Conservation (phyloP, 2,797 vertebrate species). For the Champsocephalus gunnari region DNA sequence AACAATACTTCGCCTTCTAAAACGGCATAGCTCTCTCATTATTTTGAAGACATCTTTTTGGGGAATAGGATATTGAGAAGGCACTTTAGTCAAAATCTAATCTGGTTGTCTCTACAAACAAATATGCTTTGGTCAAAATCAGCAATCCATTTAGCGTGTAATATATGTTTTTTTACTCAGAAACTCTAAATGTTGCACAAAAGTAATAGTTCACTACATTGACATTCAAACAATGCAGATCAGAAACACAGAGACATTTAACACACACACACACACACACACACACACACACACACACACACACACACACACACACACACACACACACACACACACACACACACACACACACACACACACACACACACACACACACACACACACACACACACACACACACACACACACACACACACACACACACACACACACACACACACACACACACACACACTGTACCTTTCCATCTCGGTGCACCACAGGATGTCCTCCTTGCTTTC, state of each 20-base stretch:
- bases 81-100: background rate
- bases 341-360: constrained; percentile 4
- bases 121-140: background rate
- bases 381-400: constrained; percentile 15
- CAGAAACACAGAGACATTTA: background rate
- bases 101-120: background rate
- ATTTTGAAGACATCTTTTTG: background rate
- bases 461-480: constrained; percentile 95
- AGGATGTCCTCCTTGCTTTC: constrained; percentile 94
- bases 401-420: constrained; percentile 11
- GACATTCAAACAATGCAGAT: background rate
- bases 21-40: too few species aligned
- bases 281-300: constrained; percentile 8
- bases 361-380: constrained; percentile 14
- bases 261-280: constrained; percentile 11
- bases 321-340: constrained; percentile 13
- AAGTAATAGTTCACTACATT: background rate
- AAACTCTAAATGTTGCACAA: constrained; percentile 1
- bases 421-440: constrained; percentile 8
- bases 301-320: constrained; percentile 8
- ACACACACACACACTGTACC: constrained; percentile 74
- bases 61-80: too few species aligned
- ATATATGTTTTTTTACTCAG: background rate
- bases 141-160: background rate
- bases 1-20: background rate